Evolutionary conservation across 2,888 invertebrate genomes (phyloP).

Genomic region (Marronus borbonicus): DNA sequence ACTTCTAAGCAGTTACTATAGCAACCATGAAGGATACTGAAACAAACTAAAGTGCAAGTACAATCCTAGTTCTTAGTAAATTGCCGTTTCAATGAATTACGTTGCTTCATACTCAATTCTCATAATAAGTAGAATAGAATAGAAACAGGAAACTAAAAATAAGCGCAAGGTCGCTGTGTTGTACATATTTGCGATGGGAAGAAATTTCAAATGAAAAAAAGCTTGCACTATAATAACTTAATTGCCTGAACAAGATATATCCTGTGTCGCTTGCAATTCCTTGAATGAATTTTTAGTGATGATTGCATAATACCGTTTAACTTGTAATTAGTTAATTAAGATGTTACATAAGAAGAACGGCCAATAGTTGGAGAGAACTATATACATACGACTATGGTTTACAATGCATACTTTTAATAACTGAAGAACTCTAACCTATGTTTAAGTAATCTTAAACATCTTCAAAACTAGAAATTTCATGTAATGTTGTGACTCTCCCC

Average conservation of each 20-base stretch:
- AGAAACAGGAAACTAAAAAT: conserved; percentile 9
- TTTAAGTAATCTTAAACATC: too few relatives aligned
- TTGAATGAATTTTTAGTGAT: conserved; percentile 8
- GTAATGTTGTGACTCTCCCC: too few relatives aligned
- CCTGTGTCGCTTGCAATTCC: conserved; percentile 28
- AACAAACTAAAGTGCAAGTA: background rate
- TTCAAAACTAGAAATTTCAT: too few relatives aligned
- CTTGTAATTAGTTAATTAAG: conserved; percentile 8
- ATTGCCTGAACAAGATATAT: conserved; percentile 42
- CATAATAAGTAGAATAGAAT: background rate
- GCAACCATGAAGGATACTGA: conserved; percentile 45
- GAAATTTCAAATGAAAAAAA: conserved; percentile 20
- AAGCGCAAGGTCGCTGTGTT: background rate
- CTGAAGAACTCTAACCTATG: too few relatives aligned
- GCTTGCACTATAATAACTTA: conserved; percentile 11
- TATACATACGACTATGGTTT: too few relatives aligned
- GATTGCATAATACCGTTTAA: conserved; percentile 11
- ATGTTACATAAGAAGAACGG: conserved; percentile 7
- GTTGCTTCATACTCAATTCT: background rate
- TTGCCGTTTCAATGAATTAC: background rate
- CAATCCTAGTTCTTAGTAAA: background rate
- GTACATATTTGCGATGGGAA: conserved; percentile 11
- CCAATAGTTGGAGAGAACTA: too few relatives aligned
- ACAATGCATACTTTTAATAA: too few relatives aligned
- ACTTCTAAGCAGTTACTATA: conserved; percentile 53